phyloP scores from a whole-genome alignment of 2,113 vertebrate genomes.

The Thinocorus orbignyianus region DNA sequence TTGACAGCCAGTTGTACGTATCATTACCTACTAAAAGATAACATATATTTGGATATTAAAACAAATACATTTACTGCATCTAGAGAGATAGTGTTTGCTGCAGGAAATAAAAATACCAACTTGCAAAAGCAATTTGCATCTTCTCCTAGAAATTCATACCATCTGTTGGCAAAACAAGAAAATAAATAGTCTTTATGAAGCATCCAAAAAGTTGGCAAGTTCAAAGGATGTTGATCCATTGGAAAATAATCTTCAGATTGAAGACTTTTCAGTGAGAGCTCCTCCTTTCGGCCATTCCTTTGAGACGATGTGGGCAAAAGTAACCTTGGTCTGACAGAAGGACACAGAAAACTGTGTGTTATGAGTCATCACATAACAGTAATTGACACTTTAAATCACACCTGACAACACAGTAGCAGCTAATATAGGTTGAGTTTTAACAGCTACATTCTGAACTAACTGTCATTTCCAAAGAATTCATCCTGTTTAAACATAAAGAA shows the following conservation, averaged over 20 bases:
- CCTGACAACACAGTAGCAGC: background rate
- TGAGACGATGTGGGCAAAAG: background rate
- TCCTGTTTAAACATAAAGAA: background rate
- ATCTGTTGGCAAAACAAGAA: conserved; percentile 8
- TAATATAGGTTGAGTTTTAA: background rate
- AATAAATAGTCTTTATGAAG: background rate
- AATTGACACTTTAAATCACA: background rate
- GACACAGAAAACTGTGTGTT: background rate
- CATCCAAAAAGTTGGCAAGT: background rate
- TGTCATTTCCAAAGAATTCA: background rate
- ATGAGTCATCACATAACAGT: background rate
- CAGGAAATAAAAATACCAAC: background rate
- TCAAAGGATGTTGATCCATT: background rate
- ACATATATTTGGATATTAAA: background rate
- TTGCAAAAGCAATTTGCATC: background rate
- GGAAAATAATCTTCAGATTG: background rate
- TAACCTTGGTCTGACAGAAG: background rate
- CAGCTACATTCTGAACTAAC: background rate
- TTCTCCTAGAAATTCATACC: conserved; percentile 4
- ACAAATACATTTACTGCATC: background rate
- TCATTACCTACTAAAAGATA: background rate
- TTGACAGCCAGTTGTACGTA: background rate
- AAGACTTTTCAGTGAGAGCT: background rate
- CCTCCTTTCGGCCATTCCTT: background rate
- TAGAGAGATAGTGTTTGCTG: background rate